Conservation (phyloP, 2,113 vertebrate genomes). For the Pica pica region DNA sequence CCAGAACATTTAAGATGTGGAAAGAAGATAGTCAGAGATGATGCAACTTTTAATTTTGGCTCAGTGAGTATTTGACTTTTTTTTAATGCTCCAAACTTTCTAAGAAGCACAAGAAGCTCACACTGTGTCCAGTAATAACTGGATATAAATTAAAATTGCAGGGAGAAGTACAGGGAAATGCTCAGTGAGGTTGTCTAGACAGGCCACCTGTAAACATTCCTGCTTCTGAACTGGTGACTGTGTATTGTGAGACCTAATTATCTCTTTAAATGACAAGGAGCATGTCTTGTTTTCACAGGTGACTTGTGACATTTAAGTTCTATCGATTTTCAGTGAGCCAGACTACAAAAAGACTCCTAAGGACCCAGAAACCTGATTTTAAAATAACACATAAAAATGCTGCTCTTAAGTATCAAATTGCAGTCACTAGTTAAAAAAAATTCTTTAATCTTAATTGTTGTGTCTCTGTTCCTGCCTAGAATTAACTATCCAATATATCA, state of each 20-base stretch:
- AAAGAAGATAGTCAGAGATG: slow-evolving; percentile 26
- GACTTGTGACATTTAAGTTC: not conserved
- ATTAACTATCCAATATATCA: no score
- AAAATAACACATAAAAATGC: not conserved
- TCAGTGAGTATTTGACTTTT: not conserved
- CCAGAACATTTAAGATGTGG: slow-evolving; percentile 8
- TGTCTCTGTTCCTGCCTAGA: not conserved
- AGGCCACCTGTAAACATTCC: not conserved
- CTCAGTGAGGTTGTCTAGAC: not conserved
- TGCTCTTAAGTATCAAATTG: not conserved
- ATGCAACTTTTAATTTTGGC: slow-evolving; percentile 22
- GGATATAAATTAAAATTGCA: not conserved
- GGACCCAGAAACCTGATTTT: not conserved
- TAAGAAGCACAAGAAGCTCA: not conserved
- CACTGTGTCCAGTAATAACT: not conserved
- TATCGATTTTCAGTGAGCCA: not conserved
- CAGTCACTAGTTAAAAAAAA: not conserved
- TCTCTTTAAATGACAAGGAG: not conserved
- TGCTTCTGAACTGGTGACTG: not conserved
- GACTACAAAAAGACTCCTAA: not conserved
- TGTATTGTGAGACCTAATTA: not conserved
- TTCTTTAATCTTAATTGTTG: not conserved
- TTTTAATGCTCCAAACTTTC: not conserved
- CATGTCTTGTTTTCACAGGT: not conserved
- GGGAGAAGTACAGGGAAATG: not conserved